A percentile compares a stretch with the other conserved stretches of the same genome.
Evolutionary conservation across 2,888 invertebrate genomes (phyloP).

Genomic region (Callyntrura sp.): DNA sequence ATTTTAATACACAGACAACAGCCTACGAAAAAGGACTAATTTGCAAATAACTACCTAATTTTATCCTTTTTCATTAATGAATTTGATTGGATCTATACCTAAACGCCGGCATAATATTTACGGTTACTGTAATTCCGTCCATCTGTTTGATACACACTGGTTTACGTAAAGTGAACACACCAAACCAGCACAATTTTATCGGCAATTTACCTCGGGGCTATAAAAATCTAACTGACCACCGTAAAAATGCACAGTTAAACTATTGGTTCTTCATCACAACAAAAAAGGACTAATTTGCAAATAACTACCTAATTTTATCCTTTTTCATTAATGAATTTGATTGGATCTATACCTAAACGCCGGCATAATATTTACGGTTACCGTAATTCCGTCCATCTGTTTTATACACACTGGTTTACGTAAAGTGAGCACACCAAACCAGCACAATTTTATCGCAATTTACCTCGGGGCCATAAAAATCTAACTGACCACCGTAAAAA

Average conservation of each 20-base stretch:
- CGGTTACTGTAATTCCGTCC: neutral
- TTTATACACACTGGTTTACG: neutral
- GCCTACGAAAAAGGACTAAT: neutral
- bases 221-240: conserved; percentile 1
- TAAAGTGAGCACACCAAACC: neutral
- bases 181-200: neutral
- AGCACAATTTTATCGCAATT: neutral
- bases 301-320: neutral
- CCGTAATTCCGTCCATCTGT: neutral
- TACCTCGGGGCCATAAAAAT: neutral
- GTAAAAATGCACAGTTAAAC: neutral
- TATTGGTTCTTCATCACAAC: too few species aligned
- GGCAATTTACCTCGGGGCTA: neutral
- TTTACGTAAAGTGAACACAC: neutral
- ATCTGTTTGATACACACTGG: neutral
- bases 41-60: neutral
- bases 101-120: neutral
- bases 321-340: conserved; percentile 2
- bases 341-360: neutral
- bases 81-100: conserved; percentile 4
- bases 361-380: neutral
- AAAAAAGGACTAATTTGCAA: neutral
- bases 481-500: conserved; percentile 9
- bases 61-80: neutral
- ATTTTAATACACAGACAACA: neutral